Evolutionary conservation across 2,888 invertebrate species (phyloP), one percentile per base, ranked within the genome.

Genomic region (Frankliniella fusca): DNA sequence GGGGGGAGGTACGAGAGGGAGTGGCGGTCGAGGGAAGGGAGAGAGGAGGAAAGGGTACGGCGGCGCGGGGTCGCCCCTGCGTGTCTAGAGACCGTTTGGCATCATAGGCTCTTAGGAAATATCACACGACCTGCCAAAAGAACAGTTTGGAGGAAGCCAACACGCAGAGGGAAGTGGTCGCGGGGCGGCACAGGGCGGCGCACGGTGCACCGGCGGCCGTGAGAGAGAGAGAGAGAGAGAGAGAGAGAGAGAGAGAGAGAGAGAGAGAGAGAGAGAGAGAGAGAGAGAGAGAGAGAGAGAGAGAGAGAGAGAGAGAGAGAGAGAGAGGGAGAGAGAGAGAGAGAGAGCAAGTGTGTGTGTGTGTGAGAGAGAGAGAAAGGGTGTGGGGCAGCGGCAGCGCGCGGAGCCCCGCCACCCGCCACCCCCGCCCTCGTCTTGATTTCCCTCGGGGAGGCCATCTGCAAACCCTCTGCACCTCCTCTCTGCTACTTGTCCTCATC

Each of bases 101-200:
- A 70, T 70, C 70, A 76, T 76, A 23, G 70, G 70, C 70, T 76
- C 70, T 70, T 70, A 76, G 70, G 70, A 76, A 70, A 76, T 76
- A 27, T 76, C 70, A 76, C 70, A 76, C 70, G 70, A 76, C 70
- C 70, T 76, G 70, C 70, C 70, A 76, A 76, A 76, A 27, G 70
- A 76, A 76, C 70, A 76, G 70, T 76, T 76, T 76, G 70, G 27
- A 76, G 70, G 70, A 27, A 54, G 54, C 54, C 54, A 20, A 54
- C 54, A 54, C 54, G 54, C 15, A 54, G 20, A 15, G 54, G 54
- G 20, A 38, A 38, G 38, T 2, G 38, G 38, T 38, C 38, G 5
- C 38, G 38, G 38, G 38, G n/a, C n/a, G n/a, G 54, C 54, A 10
- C 50, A 15, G 54, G 54, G 15, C 54, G 61, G 38, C 38, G 38